Evolutionary conservation across 64 coral and sea anemone species (phyloP), one percentile per base, ranked within the genome.

Genomic region (Acropora yongei): DNA sequence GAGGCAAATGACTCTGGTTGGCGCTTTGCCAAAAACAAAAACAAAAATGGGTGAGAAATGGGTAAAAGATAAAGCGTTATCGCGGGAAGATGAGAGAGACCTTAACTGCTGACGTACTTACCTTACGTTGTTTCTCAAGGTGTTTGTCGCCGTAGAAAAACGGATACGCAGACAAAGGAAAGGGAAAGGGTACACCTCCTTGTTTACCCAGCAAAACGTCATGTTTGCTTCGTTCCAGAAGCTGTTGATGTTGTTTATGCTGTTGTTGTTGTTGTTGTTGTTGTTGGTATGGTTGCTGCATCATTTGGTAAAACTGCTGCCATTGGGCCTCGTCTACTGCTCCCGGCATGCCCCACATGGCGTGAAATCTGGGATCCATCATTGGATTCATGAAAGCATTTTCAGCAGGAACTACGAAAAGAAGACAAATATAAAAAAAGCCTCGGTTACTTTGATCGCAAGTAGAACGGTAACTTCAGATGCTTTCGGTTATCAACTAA

Each of bases 301-400:
- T 88, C 86, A 76, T 76, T 67, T 93, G 91, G 60, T 80, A 93
- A 14, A 93, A 87, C 63, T 93, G 91, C 44, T 93, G 91, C 83
- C 83, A 93, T 47, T 86, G 83, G 3, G 91, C n/a, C n/a, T 93
- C 91, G 65, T 93, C 91, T 75, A 78, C 41, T 13, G 74, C 48
- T 74, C 71, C 82, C 9, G 82, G 90, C 81, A 92, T 92, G 6
- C 74, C 75, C 82, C 84, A 93, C 63, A 85, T 85, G 61, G 42
- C 44, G 17, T 44, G 44, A 43, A 87, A 80, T 19, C 91, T 75
- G 5, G 72, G 86, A n/a, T 76, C 72, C 86, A 88, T 88, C 18
- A 75, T 19, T 12, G 89, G 78, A 5, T 92, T 83, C 43, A 93
- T 72, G 58, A 93, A 87, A 18, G 77, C 82, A 6, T 84, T 87